Conservation (phyloP, 2,113 vertebrate species). For the Leptobrachium ailaonicum region DNA sequence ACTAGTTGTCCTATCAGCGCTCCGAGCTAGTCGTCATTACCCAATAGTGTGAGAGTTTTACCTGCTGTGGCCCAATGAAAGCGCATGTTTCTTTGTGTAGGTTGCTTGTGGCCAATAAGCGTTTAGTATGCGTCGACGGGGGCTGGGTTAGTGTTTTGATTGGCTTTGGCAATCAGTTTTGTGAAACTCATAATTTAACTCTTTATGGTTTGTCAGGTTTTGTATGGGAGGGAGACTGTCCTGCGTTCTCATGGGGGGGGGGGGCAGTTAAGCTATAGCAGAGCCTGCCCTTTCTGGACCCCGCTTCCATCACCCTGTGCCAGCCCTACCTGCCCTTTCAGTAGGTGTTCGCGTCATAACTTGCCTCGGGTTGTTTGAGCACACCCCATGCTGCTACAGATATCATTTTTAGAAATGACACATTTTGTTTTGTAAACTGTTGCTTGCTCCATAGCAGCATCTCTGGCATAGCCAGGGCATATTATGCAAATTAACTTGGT, state of each 20-base stretch:
- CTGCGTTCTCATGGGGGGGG: neutral
- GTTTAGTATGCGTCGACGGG: neutral
- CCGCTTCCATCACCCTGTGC: too few species aligned
- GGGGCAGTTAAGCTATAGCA: too few species aligned
- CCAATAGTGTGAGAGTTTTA: neutral
- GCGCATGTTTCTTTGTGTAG: neutral
- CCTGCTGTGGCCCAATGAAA: neutral
- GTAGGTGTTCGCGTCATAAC: too few species aligned
- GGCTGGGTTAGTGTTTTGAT: neutral
- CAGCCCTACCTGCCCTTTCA: too few species aligned
- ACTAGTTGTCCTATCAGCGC: slow-evolving; percentile 6
- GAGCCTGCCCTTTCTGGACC: too few species aligned
- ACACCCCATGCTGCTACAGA: too few species aligned
- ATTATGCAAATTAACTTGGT: too few species aligned
- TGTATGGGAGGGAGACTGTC: neutral
- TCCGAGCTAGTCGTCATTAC: neutral
- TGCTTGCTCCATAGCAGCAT: too few species aligned
- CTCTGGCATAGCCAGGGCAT: too few species aligned
- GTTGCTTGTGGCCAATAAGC: neutral
- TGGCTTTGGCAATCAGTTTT: neutral
- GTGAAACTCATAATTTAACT: neutral
- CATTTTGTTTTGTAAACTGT: too few species aligned
- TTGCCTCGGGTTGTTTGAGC: too few species aligned
- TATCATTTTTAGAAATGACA: too few species aligned
- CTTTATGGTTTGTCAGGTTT: neutral